Evolutionary conservation across 2,797 vertebrate genomes (phyloP), one percentile per base, ranked within the genome.

Genomic region (Cirrhinus molitorella): DNA sequence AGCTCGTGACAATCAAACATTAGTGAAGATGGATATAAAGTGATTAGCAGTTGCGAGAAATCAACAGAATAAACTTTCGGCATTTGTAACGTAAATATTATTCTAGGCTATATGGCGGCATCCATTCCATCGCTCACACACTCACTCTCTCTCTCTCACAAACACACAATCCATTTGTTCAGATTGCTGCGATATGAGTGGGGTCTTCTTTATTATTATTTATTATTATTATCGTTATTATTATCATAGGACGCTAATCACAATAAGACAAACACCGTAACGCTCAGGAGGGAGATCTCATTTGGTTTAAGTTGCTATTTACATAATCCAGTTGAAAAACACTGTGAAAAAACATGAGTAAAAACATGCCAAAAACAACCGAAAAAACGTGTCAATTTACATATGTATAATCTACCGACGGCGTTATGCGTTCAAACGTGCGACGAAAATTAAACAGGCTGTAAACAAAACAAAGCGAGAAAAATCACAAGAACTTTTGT

Each of bases 301-400:
- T 90, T 87, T 87, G 83, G 88, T 86, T 85, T 66, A 83, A 87
- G 81, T 88, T 79, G 74, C 85, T 89, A 89, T 91, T 83, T 90
- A 91, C 89, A 91, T 85, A 85, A 87, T 85, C 51, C 65, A 67
- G 83, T 86, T 78, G 80, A 84, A 86, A 87, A 84, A 78, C 59
- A 81, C 51, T 45, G 59, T 28, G 45, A 74, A 83, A 59, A 83
- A 80, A 84, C 82, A 78, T 78, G 63, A 80, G 82, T 85, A 86
- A 81, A 83, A 84, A 73, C 83, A 84, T 79, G 86, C 85, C 67
- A 65, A 85, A 72, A 87, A 84, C 67, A 57, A 59, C 23, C 23
- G 23, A 74, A 34, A 79, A 53, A 85, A 79, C 1, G 59, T 57
- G 25, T 21, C 65, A 67, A 87, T 86, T 45, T 88, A 89, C 82